phyloP scores from a whole-genome alignment of 1,140 invertebrate genomes.

The Potamilus streckersoni region DNA sequence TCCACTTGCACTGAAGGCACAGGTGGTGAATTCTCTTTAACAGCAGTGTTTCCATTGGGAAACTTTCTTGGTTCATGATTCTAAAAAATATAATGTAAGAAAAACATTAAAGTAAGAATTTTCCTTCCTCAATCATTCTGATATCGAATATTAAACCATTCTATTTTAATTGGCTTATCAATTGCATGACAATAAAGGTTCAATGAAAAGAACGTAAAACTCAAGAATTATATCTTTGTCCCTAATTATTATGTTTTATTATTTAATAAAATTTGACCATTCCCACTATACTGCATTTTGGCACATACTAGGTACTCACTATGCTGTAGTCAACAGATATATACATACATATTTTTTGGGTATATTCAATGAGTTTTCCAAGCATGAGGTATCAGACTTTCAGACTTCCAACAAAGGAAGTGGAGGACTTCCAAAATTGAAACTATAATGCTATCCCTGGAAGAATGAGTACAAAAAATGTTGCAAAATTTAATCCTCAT shows the following conservation, averaged over 20 bases:
- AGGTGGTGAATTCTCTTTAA: slow-evolving; percentile 21
- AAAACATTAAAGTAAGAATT: no score
- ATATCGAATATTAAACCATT: background rate
- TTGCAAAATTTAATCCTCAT: no score
- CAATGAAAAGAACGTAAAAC: background rate
- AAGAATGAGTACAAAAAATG: no score
- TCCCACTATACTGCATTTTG: background rate
- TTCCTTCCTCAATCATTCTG: background rate
- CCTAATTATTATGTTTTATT: background rate
- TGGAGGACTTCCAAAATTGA: no score
- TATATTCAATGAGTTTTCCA: background rate
- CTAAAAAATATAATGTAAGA: no score
- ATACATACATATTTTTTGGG: background rate
- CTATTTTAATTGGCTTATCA: no score
- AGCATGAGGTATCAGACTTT: no score
- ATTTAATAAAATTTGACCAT: background rate
- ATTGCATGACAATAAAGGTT: no score
- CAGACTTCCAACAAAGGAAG: no score
- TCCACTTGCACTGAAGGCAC: slow-evolving; percentile 13
- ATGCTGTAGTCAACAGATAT: background rate
- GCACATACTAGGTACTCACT: background rate
- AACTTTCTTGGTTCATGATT: no score
- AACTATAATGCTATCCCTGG: no score
- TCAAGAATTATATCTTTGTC: background rate
- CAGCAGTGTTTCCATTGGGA: background rate